Conservation (phyloP, 2,888 invertebrate genomes). For the Pyrgus malvae region DNA sequence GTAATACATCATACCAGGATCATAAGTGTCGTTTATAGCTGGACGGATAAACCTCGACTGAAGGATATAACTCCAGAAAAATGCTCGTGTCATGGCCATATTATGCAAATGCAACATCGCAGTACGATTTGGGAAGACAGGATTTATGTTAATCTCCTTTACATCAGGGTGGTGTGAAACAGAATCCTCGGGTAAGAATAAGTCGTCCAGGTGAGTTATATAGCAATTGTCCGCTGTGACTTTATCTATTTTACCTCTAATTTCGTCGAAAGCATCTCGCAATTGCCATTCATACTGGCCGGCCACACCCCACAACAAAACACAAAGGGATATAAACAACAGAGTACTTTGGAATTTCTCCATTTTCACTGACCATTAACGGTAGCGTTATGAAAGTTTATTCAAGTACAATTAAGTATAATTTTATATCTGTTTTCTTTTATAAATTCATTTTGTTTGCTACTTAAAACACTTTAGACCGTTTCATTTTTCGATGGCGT, state of each 20-base stretch:
- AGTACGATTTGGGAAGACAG: conserved; percentile 96
- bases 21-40: conserved; percentile 94
- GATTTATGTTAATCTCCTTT: conserved; percentile 96
- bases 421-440: conserved; percentile 6
- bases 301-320: conserved; percentile 84
- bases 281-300: conserved; percentile 96
- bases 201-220: conserved; percentile 91
- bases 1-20: conserved; percentile 99
- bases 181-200: conserved; percentile 91
- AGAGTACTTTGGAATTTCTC: conserved; percentile 57
- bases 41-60: conserved; percentile 95
- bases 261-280: conserved; percentile 94
- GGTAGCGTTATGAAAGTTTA: conserved; percentile 21
- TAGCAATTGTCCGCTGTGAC: conserved; percentile 94
- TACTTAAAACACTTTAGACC: background rate
- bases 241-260: conserved; percentile 91
- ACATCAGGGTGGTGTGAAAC: conserved; percentile 96
- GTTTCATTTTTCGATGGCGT: too few species aligned
- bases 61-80: conserved; percentile 97
- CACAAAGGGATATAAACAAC: conserved; percentile 62
- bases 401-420: too few species aligned
- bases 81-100: conserved; percentile 97
- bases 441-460: conserved; percentile 2
- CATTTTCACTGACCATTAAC: conserved; percentile 49
- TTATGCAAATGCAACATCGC: conserved; percentile 96